A percentile compares a stretch with the other conserved stretches of the same genome.
These are phyloP conservation scores for Pygocentrus nattereri DNA, from an alignment of 2,797 vertebrate genomes.

Conservation along the genomic window DNA sequence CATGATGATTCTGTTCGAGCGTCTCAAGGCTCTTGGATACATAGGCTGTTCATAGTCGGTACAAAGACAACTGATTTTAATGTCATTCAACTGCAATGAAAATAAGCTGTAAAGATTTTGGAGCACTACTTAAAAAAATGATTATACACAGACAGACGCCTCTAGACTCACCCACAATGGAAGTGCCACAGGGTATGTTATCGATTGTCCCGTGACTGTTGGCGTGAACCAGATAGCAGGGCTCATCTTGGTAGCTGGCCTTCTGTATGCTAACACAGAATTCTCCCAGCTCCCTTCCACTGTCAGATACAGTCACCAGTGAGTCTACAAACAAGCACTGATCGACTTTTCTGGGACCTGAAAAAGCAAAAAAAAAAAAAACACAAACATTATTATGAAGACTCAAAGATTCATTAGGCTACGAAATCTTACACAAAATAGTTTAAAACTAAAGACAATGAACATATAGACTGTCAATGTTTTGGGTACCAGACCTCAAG, in stretches of 20 bases:
- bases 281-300: conserved; percentile 77
- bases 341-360: conserved; percentile 81
- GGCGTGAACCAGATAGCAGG: conserved; percentile 83
- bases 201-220: conserved; percentile 77
- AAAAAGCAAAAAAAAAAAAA: conserved; percentile 5
- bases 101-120: neutral
- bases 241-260: conserved; percentile 64
- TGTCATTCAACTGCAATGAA: neutral
- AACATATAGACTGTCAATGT: neutral
- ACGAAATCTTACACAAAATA: neutral
- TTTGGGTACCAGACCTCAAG: neutral
- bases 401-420: neutral
- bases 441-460: neutral
- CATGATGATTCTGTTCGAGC: conserved; percentile 86
- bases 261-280: conserved; percentile 80
- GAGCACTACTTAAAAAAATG: neutral
- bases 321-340: conserved; percentile 84
- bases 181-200: conserved; percentile 79
- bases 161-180: conserved; percentile 80
- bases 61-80: conserved; percentile 24
- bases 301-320: conserved; percentile 77
- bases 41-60: conserved; percentile 76
- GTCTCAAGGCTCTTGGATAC: conserved; percentile 83
- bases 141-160: too few species aligned
- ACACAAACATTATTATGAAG: conserved; percentile 37